Base-by-base conservation (phyloP, 1,140 invertebrate species). In the Ruditapes philippinarum region DNA sequence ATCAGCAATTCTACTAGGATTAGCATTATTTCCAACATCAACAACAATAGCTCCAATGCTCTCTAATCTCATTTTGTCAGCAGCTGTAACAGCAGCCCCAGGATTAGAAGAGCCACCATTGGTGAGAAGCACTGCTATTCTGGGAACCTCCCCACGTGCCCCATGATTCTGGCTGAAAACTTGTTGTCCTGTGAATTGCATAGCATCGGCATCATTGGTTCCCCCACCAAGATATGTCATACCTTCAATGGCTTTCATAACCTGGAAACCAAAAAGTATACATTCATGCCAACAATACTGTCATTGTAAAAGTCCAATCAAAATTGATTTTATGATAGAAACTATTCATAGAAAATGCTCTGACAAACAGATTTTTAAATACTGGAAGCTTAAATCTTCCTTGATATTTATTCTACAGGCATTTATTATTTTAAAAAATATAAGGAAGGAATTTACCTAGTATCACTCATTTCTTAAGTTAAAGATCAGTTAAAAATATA, bases 181-280 rank as follows among this genome's bases (percentile, higher is more conserved):
- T 17, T 92, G 85, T n/a, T 90, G 78, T 19, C 82, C 74, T 80
- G 89, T 91, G 86, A 92, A 92, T 28, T 91, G 80, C 33, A 94
- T 89, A 38, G 92, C 93, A 28, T 92, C 91, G 2, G 88, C 93
- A 0, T 93, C 92, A 78, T 93, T 93, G 54, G 93, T 93, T n/a
- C 90, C 89, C 17, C 91, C 93, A 19, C 93, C 92, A 73, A 92
- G 90, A 73, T 90, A 92, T 33, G 68, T 79, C 38, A 93, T 90
- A 65, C 45, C 54, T 49, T 93, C 92, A 36, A 94, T 79, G 9
- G 92, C 93, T 60, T 91, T 92, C 33, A 94, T 87, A 11, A 78
- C 73, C 65, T 91, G 14, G 1, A 40, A 81, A 36, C 65, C 40
- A n/a, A n/a, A n/a, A n/a, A n/a, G n/a, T n/a, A n/a, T n/a, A n/a